Evolutionary conservation across 2,888 invertebrate species (phyloP).

Genomic region (Drosophila imparisetae): DNA sequence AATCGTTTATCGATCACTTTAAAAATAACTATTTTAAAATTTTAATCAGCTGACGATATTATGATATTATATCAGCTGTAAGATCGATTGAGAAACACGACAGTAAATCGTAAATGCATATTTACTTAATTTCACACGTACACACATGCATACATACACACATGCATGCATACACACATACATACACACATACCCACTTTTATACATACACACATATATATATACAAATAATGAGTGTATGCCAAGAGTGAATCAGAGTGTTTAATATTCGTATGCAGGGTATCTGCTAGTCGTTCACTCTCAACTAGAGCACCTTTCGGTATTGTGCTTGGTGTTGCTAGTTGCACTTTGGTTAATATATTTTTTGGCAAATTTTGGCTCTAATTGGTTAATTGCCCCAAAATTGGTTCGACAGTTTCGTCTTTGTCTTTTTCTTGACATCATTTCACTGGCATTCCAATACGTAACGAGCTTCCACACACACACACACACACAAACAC

Average conservation of each 20-base stretch:
- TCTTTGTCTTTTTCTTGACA: slow-evolving; percentile 35
- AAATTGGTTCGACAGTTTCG: background rate
- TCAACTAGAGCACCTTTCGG: background rate
- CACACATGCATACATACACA: background rate
- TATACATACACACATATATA: background rate
- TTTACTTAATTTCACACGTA: background rate
- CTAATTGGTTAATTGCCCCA: background rate
- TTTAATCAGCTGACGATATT: background rate
- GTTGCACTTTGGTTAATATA: background rate
- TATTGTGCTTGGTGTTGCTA: background rate
- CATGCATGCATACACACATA: background rate
- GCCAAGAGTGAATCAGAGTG: background rate
- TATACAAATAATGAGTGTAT: background rate
- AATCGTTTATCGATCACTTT: background rate
- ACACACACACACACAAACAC: background rate
- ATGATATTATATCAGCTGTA: background rate
- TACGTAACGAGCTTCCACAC: slow-evolving; percentile 48
- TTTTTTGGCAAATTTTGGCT: background rate
- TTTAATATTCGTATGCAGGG: background rate
- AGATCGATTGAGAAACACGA: background rate
- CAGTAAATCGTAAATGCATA: background rate
- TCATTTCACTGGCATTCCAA: slow-evolving; percentile 70
- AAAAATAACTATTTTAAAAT: background rate
- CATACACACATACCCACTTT: too few relatives aligned
- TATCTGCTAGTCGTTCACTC: background rate